Percentiles rank a stretch among this genome's conserved stretches.
phyloP scores from a whole-genome alignment of 2,888 invertebrate genomes.

The Diarsia dahlii region DNA sequence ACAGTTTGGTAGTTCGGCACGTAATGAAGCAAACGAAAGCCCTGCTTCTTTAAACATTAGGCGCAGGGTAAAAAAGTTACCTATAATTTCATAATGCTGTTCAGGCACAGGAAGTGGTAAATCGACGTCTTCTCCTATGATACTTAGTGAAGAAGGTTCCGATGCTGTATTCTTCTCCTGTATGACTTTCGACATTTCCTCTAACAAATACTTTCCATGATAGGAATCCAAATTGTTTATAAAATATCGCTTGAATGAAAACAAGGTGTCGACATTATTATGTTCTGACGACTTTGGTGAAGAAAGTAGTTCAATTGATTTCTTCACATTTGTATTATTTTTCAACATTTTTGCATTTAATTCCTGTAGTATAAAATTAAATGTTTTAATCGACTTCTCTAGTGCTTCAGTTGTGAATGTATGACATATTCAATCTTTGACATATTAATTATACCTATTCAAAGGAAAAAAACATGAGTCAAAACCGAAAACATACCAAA shows the following conservation, averaged over 20 bases:
- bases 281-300: constrained; percentile 73
- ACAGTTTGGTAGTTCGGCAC: neutral
- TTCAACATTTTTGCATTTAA: neutral
- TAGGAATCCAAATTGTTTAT: constrained; percentile 92
- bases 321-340: constrained; percentile 59
- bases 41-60: neutral
- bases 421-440: constrained; percentile 37
- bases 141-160: constrained; percentile 71
- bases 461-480: too few species aligned
- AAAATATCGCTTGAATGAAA: constrained; percentile 90
- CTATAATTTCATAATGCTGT: constrained; percentile 84
- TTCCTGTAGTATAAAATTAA: neutral
- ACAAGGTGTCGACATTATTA: constrained; percentile 66
- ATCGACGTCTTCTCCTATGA: constrained; percentile 79
- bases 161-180: constrained; percentile 75
- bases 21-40: neutral
- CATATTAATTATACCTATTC: too few species aligned
- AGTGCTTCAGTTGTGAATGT: neutral
- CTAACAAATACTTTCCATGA: constrained; percentile 88
- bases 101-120: constrained; percentile 72
- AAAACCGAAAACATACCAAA: constrained; percentile 3
- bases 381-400: constrained; percentile 1
- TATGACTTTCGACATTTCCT: constrained; percentile 79
- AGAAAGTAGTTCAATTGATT: constrained; percentile 70
- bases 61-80: constrained; percentile 60